These are phyloP conservation scores for Rhagium mordax DNA, from an alignment of 2,888 invertebrate genomes.

Conservation along the genomic window DNA sequence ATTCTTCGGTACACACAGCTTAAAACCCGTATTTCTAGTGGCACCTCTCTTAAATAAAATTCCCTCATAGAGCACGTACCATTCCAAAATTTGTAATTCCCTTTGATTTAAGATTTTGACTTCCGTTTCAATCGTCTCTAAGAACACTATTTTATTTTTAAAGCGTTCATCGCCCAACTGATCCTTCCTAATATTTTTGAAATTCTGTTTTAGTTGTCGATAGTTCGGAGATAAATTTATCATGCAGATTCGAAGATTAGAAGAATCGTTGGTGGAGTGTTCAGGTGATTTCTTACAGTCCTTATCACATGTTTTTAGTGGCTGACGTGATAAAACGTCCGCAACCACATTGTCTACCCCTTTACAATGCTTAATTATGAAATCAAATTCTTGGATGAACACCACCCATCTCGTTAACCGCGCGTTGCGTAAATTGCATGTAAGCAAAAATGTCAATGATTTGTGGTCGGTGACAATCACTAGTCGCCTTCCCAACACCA, in stretches of 20 bases:
- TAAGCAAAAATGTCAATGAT: slow-evolving; percentile 32
- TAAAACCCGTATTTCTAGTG: background rate
- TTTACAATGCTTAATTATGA: slow-evolving; percentile 29
- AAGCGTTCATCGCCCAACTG: too few relatives aligned
- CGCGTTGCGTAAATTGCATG: slow-evolving; percentile 20
- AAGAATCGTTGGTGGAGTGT: too few relatives aligned
- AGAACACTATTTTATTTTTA: background rate
- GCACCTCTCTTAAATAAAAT: background rate
- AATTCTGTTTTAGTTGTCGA: too few relatives aligned
- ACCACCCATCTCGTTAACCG: slow-evolving; percentile 39
- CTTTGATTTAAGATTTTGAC: background rate
- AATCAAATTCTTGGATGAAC: slow-evolving; percentile 35
- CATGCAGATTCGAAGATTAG: too few relatives aligned
- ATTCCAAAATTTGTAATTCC: background rate
- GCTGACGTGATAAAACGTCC: background rate
- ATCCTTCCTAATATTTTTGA: too few relatives aligned
- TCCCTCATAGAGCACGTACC: background rate
- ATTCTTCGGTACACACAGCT: slow-evolving; percentile 2
- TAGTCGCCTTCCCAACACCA: slow-evolving; percentile 28
- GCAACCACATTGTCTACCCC: slow-evolving; percentile 35
- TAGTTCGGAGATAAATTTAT: too few relatives aligned
- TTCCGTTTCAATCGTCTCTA: background rate
- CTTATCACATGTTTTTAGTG: too few relatives aligned
- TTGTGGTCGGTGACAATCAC: slow-evolving; percentile 38
- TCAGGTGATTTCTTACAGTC: too few relatives aligned